Percentiles rank a stretch among this genome's conserved stretches.
These are phyloP conservation scores for Drosophila busckii DNA, from an alignment of 1,140 invertebrate genomes.

Conservation along the genomic window DNA sequence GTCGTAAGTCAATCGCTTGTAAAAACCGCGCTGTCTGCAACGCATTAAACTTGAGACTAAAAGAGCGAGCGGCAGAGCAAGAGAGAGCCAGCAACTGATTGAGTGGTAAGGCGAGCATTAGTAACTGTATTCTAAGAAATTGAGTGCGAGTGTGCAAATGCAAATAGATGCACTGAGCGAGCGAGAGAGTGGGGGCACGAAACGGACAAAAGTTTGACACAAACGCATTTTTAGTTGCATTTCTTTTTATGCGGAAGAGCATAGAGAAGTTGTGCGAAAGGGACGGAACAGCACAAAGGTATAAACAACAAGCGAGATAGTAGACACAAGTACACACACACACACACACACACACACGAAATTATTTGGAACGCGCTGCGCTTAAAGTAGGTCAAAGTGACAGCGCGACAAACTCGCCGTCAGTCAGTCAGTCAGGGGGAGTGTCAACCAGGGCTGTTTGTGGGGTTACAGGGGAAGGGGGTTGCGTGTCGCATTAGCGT, in stretches of 20 bases:
- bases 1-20: constrained; percentile 52
- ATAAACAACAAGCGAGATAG: constrained; percentile 5
- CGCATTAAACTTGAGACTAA: constrained; percentile 13
- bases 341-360: constrained; percentile 60
- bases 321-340: constrained; percentile 49
- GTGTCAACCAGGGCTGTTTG: constrained; percentile 5
- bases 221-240: constrained; percentile 56
- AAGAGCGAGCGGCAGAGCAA: constrained; percentile 5
- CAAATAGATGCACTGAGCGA: constrained; percentile 18
- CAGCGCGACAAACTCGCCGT: constrained; percentile 48
- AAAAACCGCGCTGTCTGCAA: constrained; percentile 44
- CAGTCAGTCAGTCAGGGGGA: constrained; percentile 27
- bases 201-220: constrained; percentile 35
- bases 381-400: constrained; percentile 72
- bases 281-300: constrained; percentile 2
- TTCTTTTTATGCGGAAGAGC: constrained; percentile 78
- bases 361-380: constrained; percentile 73
- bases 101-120: constrained; percentile 18
- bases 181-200: neutral
- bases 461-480: constrained; percentile 9
- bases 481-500: constrained; percentile 50
- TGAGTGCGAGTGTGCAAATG: constrained; percentile 65
- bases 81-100: neutral
- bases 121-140: constrained; percentile 47
- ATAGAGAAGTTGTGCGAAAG: neutral